A percentile compares a stretch with the other conserved stretches of the same genome.
Conservation (phyloP, 1,140 invertebrate species). For the Drosophila paulistorum region DNA sequence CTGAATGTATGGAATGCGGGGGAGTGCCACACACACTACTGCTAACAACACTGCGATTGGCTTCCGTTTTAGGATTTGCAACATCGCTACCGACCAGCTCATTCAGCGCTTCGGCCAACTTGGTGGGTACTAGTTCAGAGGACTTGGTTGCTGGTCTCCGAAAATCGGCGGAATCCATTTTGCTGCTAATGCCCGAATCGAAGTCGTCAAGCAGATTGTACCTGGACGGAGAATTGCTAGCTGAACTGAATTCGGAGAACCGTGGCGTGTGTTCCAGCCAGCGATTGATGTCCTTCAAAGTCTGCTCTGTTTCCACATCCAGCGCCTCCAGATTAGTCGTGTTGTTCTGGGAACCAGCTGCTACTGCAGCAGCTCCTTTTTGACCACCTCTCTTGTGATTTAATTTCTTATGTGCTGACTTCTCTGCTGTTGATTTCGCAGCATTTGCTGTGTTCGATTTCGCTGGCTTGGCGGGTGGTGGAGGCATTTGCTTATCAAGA, state of each 20-base stretch:
- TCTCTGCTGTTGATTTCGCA: constrained; percentile 52
- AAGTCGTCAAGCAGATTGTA: constrained; percentile 84
- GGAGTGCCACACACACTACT: constrained; percentile 68
- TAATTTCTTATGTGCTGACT: constrained; percentile 55
- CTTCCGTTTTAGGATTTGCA: constrained; percentile 40
- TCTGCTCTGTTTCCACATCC: constrained; percentile 91
- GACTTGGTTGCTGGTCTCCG: constrained; percentile 71
- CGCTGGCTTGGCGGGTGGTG: constrained; percentile 59
- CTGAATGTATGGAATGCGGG: constrained; percentile 76
- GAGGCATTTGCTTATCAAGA: constrained; percentile 69
- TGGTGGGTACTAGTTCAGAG: constrained; percentile 69
- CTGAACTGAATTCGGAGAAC: constrained; percentile 88
- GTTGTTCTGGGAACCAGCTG: constrained; percentile 83
- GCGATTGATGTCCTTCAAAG: constrained; percentile 93
- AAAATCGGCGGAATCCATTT: constrained; percentile 75
- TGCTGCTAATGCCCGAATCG: constrained; percentile 77
- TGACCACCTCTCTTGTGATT: constrained; percentile 63
- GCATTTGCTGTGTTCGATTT: not conserved
- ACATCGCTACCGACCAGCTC: constrained; percentile 63
- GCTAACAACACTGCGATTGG: constrained; percentile 72
- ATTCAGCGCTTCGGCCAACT: constrained; percentile 69
- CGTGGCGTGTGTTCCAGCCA: constrained; percentile 93
- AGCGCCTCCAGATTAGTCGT: constrained; percentile 89
- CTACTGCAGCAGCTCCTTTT: constrained; percentile 37
- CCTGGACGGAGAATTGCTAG: constrained; percentile 88